These are phyloP conservation scores for Malthinus seriepunctatus DNA, from an alignment of 2,888 invertebrate species.

Conservation along the genomic window DNA sequence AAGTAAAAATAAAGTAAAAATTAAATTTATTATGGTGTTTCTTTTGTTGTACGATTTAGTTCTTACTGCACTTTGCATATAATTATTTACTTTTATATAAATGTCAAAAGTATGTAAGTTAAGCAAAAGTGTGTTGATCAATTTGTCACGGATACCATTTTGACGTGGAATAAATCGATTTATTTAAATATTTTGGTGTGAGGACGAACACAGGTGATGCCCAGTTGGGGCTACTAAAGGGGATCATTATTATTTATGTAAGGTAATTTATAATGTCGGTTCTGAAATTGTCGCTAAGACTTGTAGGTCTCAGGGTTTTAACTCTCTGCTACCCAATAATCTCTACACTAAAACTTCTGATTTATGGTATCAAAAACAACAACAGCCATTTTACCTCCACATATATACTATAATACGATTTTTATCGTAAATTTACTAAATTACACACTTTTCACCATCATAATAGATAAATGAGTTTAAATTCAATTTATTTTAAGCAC, in stretches of 20 bases:
- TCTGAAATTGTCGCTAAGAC: conserved; percentile 33
- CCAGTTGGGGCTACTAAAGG: conserved; percentile 11
- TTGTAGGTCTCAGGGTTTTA: conserved; percentile 25
- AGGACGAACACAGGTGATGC: conserved; percentile 22
- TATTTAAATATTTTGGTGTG: conserved; percentile 22
- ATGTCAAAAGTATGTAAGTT: conserved; percentile 3
- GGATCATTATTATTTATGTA: conserved; percentile 31
- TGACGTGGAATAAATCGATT: conserved; percentile 22
- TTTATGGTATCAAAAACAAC: conserved; percentile 34
- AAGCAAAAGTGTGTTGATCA: conserved; percentile 2
- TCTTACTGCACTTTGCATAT: conserved; percentile 30
- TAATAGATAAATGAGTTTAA: no score
- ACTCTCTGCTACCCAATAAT: conserved; percentile 33
- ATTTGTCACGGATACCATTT: conserved; percentile 18
- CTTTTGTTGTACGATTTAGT: conserved; percentile 37
- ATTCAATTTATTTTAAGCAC: no score
- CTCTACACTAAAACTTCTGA: conserved; percentile 32
- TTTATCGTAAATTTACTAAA: no score
- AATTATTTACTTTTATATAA: conserved; percentile 18
- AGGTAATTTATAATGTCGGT: conserved; percentile 25
- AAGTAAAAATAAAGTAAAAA: conserved; percentile 34
- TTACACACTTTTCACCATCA: no score
- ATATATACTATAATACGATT: not conserved
- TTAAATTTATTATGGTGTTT: conserved; percentile 35
- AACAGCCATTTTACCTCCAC: conserved; percentile 26